Conservation (phyloP, 2,113 vertebrate genomes). For the Vanacampus margaritifer region DNA sequence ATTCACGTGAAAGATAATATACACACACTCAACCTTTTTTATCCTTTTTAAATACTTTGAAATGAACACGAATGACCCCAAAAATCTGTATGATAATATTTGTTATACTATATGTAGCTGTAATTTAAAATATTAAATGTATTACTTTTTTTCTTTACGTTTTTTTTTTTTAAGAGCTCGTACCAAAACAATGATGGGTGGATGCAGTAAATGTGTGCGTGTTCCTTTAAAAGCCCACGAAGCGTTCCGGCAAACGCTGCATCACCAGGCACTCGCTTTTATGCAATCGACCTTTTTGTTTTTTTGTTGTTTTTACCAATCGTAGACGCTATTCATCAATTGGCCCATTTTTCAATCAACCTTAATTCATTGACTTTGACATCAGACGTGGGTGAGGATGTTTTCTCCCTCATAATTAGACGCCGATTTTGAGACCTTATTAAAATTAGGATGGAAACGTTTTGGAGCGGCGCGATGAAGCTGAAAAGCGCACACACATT, state of each 20-base stretch:
- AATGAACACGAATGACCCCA: too few species aligned
- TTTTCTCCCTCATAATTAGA: conserved; percentile 2
- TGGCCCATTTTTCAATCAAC: conserved; percentile 55
- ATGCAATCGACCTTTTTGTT: too few species aligned
- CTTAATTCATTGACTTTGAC: conserved; percentile 44
- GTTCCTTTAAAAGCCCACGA: conserved; percentile 17
- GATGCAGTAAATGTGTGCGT: conserved; percentile 9
- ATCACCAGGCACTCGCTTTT: conserved; percentile 46
- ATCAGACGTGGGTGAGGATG: background rate
- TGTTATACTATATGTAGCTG: too few species aligned
- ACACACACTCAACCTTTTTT: too few species aligned
- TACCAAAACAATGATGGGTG: too few species aligned
- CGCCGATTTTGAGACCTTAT: conserved; percentile 12
- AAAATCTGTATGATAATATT: too few species aligned
- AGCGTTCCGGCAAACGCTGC: conserved; percentile 1
- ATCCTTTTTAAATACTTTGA: too few species aligned
- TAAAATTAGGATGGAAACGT: conserved; percentile 35
- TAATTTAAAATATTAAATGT: too few species aligned
- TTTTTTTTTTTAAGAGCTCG: too few species aligned
- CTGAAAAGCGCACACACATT: conserved; percentile 1
- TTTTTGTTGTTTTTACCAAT: background rate
- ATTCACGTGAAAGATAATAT: too few species aligned
- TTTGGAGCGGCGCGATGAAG: conserved; percentile 6
- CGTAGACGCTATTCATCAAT: conserved; percentile 37
- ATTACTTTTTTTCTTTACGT: too few species aligned